Conservation (phyloP, 2,888 invertebrate species). For the Hyposoter didymator region DNA sequence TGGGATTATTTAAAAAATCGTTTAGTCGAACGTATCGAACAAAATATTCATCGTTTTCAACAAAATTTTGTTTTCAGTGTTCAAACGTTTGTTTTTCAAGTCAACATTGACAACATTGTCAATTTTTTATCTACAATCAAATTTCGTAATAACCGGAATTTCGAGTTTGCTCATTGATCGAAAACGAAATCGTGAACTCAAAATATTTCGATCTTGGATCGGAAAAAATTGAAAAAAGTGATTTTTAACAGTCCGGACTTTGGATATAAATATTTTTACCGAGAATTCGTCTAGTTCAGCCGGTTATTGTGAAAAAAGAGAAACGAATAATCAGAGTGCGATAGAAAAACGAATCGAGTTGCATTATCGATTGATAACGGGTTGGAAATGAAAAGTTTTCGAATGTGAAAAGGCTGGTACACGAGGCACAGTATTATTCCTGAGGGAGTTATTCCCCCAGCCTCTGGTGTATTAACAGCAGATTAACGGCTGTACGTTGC, state of each 20-base stretch:
- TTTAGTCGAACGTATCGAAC: no score
- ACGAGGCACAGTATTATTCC: conserved; percentile 60
- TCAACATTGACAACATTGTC: neutral
- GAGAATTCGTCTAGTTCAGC: neutral
- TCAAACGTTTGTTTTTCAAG: no score
- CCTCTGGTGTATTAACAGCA: conserved; percentile 32
- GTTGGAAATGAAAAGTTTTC: conserved; percentile 19
- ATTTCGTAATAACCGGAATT: neutral
- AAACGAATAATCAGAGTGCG: conserved; percentile 7
- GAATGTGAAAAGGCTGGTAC: conserved; percentile 47
- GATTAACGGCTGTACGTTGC: conserved; percentile 51
- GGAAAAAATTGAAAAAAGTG: neutral
- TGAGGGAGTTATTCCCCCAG: conserved; percentile 50
- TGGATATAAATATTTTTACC: conserved; percentile 12
- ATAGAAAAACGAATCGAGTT: conserved; percentile 9
- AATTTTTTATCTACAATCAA: neutral
- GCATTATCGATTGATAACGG: conserved; percentile 1
- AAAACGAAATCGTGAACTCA: no score
- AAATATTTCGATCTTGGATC: neutral
- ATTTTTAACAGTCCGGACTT: neutral
- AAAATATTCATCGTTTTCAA: no score
- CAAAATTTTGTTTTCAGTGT: no score
- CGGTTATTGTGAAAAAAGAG: neutral
- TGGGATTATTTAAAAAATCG: no score
- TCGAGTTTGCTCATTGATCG: no score